Conservation (phyloP, 2,888 invertebrate species). For the Drosophila testacea region DNA sequence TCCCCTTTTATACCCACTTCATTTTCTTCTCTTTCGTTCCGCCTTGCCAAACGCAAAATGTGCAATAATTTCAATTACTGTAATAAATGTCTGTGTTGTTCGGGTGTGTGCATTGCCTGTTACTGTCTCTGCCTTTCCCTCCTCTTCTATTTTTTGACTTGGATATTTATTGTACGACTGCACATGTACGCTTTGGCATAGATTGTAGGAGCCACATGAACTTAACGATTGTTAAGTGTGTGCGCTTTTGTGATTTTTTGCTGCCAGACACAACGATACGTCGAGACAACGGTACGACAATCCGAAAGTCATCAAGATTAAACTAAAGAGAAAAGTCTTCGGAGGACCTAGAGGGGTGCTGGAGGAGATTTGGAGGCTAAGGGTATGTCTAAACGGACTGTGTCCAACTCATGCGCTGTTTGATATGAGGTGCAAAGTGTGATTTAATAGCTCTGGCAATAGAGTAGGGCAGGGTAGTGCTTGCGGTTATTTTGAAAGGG, state of each 20-base stretch:
- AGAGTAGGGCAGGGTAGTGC: neutral
- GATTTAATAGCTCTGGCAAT: conserved; percentile 48
- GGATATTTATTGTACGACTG: conserved; percentile 63
- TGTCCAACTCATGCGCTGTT: conserved; percentile 32
- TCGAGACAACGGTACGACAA: conserved; percentile 7
- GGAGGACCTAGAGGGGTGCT: neutral
- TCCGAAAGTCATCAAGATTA: conserved; percentile 6
- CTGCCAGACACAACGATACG: conserved; percentile 36
- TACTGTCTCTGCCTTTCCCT: conserved; percentile 5
- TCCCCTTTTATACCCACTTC: too few species aligned
- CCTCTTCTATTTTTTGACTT: conserved; percentile 26
- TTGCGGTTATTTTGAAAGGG: conserved; percentile 38
- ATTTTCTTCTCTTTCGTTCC: conserved; percentile 27
- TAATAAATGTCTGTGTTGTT: conserved; percentile 81
- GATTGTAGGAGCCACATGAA: conserved; percentile 52
- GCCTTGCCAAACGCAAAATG: conserved; percentile 78
- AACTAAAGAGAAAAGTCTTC: neutral
- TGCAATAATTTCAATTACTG: conserved; percentile 84
- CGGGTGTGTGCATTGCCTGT: conserved; percentile 24
- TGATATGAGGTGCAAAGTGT: conserved; percentile 68
- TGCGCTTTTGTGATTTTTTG: conserved; percentile 60
- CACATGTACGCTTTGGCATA: conserved; percentile 44
- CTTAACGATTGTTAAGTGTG: conserved; percentile 72
- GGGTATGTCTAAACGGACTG: conserved; percentile 24
- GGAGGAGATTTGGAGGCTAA: neutral